Percentiles rank a stretch among this genome's conserved stretches.
Evolutionary conservation across 2,888 invertebrate species (phyloP).

Genomic region (Apoderus coryli): DNA sequence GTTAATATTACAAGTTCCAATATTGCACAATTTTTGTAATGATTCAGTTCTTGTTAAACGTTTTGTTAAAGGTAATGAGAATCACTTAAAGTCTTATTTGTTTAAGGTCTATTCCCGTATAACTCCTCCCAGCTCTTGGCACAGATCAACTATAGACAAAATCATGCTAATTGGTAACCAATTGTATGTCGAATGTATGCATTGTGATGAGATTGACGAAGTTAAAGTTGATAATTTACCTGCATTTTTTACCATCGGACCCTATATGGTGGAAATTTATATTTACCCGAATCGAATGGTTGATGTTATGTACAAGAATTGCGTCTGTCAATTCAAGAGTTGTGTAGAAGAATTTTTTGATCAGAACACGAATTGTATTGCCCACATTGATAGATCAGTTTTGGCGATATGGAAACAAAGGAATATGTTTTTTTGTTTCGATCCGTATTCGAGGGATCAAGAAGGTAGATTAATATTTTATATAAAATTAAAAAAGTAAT

Average conservation of each 20-base stretch:
- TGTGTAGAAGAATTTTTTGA: constrained; percentile 39
- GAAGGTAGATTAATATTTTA: constrained; percentile 37
- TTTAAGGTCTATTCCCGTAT: constrained; percentile 43
- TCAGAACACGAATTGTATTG: constrained; percentile 33
- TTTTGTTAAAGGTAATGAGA: too few relatives aligned
- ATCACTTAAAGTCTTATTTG: too few relatives aligned
- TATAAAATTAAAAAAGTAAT: too few relatives aligned
- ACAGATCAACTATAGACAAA: constrained; percentile 41
- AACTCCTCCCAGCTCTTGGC: constrained; percentile 46
- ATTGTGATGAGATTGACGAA: constrained; percentile 36
- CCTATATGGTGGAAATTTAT: constrained; percentile 42
- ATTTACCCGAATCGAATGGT: constrained; percentile 40
- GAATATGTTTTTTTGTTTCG: constrained; percentile 48
- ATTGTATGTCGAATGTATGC: constrained; percentile 38
- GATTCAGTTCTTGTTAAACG: too few relatives aligned
- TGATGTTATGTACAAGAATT: constrained; percentile 34
- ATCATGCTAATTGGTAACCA: constrained; percentile 43
- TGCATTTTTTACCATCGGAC: constrained; percentile 40
- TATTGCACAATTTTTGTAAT: too few relatives aligned
- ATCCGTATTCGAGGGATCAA: constrained; percentile 46
- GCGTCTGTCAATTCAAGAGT: constrained; percentile 35
- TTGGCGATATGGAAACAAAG: constrained; percentile 48
- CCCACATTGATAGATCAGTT: constrained; percentile 45
- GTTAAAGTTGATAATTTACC: constrained; percentile 40
- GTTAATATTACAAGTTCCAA: too few relatives aligned